phyloP scores from a whole-genome alignment of 2,888 invertebrate genomes.

The Lomographa bimaculata region DNA sequence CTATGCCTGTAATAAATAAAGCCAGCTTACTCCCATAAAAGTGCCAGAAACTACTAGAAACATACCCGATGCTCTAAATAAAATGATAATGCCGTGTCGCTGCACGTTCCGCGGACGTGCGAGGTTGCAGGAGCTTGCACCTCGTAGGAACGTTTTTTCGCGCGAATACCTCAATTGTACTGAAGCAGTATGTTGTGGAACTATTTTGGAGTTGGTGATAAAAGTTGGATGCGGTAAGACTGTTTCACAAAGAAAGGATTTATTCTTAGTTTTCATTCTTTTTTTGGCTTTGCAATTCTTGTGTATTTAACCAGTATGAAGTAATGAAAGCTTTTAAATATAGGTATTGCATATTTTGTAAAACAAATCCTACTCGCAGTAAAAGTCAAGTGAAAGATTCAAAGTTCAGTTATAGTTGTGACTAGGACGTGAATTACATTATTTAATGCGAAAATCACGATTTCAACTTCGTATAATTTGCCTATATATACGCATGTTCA shows the following conservation, averaged over 20 bases:
- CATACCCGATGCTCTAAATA: constrained; percentile 20
- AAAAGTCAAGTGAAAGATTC: too few relatives aligned
- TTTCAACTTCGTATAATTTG: too few relatives aligned
- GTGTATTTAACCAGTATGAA: too few relatives aligned
- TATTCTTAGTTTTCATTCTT: too few relatives aligned
- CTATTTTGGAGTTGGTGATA: constrained; percentile 3
- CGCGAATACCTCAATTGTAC: constrained; percentile 34
- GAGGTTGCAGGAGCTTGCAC: constrained; percentile 26
- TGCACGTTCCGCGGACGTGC: constrained; percentile 29
- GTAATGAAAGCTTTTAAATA: too few relatives aligned
- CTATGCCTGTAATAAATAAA: background rate
- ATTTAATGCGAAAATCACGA: too few relatives aligned
- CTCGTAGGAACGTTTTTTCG: constrained; percentile 29
- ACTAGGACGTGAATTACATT: too few relatives aligned
- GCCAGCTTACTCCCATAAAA: constrained; percentile 6
- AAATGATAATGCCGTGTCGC: constrained; percentile 22
- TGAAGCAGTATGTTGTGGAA: constrained; percentile 23
- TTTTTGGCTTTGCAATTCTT: constrained; percentile 9
- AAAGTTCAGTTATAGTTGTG: too few relatives aligned
- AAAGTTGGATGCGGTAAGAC: constrained; percentile 8
- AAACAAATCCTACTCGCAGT: too few relatives aligned
- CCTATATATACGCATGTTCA: too few relatives aligned
- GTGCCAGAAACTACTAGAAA: constrained; percentile 7
- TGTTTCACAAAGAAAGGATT: too few relatives aligned
- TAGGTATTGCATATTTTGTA: too few relatives aligned